A percentile compares a stretch with the other conserved stretches of the same genome.
These are phyloP conservation scores for Chloroclystis v-ata DNA, from an alignment of 2,888 invertebrate species.

Conservation along the genomic window DNA sequence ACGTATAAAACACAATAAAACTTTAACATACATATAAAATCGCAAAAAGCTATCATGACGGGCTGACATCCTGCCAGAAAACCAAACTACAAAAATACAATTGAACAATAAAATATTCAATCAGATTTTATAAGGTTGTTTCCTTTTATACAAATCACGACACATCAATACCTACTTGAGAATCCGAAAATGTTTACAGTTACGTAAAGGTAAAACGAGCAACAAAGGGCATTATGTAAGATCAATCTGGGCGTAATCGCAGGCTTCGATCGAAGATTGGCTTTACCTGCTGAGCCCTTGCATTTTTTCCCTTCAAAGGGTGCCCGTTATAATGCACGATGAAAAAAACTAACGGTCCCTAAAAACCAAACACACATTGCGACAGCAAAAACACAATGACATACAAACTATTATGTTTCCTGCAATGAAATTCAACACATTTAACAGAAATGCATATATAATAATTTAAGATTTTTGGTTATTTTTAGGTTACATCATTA, in stretches of 20 bases:
- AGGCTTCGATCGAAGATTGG: constrained; percentile 63
- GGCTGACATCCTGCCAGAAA: not conserved
- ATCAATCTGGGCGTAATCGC: constrained; percentile 59
- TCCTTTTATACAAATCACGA: constrained; percentile 14
- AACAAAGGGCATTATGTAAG: constrained; percentile 54
- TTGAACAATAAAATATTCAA: constrained; percentile 9
- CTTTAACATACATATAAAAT: not conserved
- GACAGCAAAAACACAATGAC: constrained; percentile 67
- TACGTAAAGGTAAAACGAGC: constrained; percentile 48
- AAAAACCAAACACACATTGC: constrained; percentile 70
- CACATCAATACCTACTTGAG: constrained; percentile 21
- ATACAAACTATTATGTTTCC: constrained; percentile 64
- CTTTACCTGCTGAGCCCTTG: constrained; percentile 65
- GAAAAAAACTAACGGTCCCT: constrained; percentile 69
- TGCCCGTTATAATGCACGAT: constrained; percentile 58
- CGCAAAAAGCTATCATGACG: not conserved
- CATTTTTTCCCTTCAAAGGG: constrained; percentile 64
- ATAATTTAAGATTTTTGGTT: not conserved
- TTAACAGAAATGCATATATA: constrained; percentile 26
- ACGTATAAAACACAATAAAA: too few species aligned
- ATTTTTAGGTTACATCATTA: not conserved
- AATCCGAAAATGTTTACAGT: constrained; percentile 47
- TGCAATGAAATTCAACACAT: constrained; percentile 53
- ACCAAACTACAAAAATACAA: not conserved
- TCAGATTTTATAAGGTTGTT: constrained; percentile 13